phyloP scores from a whole-genome alignment of 2,113 vertebrate species.

The Oxyruncus cristatus region DNA sequence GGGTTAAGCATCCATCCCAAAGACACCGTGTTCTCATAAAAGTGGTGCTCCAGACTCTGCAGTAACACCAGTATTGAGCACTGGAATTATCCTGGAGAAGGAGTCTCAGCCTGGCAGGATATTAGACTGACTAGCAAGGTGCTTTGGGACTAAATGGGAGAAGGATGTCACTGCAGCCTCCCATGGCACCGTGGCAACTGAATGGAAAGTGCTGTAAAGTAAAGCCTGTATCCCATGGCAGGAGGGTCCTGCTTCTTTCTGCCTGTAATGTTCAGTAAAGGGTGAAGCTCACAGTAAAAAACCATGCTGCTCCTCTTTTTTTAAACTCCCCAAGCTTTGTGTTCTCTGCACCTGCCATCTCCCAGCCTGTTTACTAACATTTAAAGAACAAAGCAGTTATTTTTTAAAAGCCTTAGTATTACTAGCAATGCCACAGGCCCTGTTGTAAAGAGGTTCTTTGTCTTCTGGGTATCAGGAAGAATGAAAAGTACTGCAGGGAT shows the following conservation, averaged over 20 bases:
- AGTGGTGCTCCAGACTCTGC: background rate
- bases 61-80: background rate
- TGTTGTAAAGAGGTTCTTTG: background rate
- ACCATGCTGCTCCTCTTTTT: background rate
- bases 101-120: background rate
- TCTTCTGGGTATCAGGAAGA: background rate
- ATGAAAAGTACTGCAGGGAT: background rate
- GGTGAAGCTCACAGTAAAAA: background rate
- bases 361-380: background rate
- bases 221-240: background rate
- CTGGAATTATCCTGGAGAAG: fast-evolving
- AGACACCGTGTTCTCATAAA: fast-evolving
- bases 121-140: background rate
- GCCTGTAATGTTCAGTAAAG: background rate
- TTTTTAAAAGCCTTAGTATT: background rate
- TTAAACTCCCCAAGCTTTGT: background rate
- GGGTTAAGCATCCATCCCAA: background rate
- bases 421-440: background rate
- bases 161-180: background rate
- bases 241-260: background rate
- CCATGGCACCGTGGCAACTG: background rate
- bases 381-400: background rate
- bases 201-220: background rate
- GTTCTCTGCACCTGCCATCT: background rate
- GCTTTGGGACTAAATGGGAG: background rate